Base-by-base conservation (phyloP, 2,888 invertebrate genomes). In the Cistogaster globosa region DNA sequence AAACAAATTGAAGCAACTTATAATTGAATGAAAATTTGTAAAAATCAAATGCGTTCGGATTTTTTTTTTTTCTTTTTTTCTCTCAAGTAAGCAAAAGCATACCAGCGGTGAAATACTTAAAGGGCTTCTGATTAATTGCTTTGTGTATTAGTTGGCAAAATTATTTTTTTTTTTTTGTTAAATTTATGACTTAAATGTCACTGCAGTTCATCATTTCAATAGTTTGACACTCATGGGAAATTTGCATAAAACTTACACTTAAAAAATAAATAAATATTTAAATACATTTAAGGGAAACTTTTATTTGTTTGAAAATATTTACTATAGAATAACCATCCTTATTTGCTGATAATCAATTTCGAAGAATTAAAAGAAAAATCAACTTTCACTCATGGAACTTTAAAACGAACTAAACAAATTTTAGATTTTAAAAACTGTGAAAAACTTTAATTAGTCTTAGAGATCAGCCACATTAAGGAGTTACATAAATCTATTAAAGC, bases 211-310 rank as follows among this genome's bases (percentile, higher is more conserved):
- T 42, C 20, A 11, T 8, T 67, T 26, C 42, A 22, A 71, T 18
- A 36, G 8, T 48, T 71, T 79, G 71, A 63, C 78, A 79, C 48
- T 71, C 36, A 63, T 79, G 78, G 45, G 78, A 79, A 71, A 45
- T 60, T 48, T 14, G 6, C 57, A 67, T 32, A 36, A 62, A 42
- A 42, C 20, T 22, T 51, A 1, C 32, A 32, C 6, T 32, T 32
- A 32, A 32, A 0, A 0, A 32, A 6, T 7, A 32, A 32, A 32
- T 7, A 32, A 32, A 6, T 26, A 2, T 32, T 38, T 20, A 16
- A 36, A 68, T 14, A 26, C 14, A 32, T 32, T 32, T 32, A 26
- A 26, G 26, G 4, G 26, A 1, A 26, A 26, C 26, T 26, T 8
- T 32, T 7, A 32, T 32, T 32, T 32, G 8, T 32, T 32, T 32